phyloP scores from a whole-genome alignment of 2,888 invertebrate species.

The Eulithis testata region DNA sequence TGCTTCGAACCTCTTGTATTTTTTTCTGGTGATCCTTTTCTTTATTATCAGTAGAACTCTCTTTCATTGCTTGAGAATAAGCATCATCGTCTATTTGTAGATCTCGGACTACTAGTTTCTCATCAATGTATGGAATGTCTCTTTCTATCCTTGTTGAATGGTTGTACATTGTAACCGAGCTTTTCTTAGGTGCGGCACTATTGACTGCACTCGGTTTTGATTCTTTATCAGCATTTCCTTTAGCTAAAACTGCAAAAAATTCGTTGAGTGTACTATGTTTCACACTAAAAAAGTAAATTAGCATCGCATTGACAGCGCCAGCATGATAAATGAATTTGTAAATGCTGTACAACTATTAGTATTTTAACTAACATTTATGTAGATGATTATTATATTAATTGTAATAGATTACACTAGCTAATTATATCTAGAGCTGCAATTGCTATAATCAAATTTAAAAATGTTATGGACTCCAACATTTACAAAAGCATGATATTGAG shows the following conservation, averaged over 20 bases:
- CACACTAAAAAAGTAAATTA: neutral
- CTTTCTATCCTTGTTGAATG: slow-evolving; percentile 66
- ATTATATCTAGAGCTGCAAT: too few relatives aligned
- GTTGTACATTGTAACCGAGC: slow-evolving; percentile 68
- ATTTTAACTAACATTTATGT: too few relatives aligned
- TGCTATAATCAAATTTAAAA: too few relatives aligned
- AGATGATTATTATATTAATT: too few relatives aligned
- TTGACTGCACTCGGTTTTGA: slow-evolving; percentile 44
- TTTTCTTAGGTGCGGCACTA: slow-evolving; percentile 51
- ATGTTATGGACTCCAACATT: neutral
- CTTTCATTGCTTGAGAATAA: slow-evolving; percentile 69
- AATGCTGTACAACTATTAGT: too few relatives aligned
- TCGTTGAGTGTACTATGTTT: neutral
- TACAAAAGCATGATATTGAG: neutral
- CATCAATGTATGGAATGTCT: slow-evolving; percentile 55
- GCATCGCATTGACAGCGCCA: slow-evolving; percentile 3
- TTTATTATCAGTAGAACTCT: slow-evolving; percentile 45
- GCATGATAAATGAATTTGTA: too few relatives aligned
- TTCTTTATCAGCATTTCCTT: slow-evolving; percentile 48
- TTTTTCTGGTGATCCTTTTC: slow-evolving; percentile 55
- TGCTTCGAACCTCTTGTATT: slow-evolving; percentile 62
- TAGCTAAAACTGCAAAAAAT: slow-evolving; percentile 49
- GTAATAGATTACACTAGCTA: too few relatives aligned
- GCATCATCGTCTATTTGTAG: slow-evolving; percentile 65
- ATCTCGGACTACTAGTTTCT: slow-evolving; percentile 61